These are phyloP conservation scores for Drosophila navojoa DNA, from an alignment of 1,140 invertebrate genomes.

Conservation along the genomic window DNA sequence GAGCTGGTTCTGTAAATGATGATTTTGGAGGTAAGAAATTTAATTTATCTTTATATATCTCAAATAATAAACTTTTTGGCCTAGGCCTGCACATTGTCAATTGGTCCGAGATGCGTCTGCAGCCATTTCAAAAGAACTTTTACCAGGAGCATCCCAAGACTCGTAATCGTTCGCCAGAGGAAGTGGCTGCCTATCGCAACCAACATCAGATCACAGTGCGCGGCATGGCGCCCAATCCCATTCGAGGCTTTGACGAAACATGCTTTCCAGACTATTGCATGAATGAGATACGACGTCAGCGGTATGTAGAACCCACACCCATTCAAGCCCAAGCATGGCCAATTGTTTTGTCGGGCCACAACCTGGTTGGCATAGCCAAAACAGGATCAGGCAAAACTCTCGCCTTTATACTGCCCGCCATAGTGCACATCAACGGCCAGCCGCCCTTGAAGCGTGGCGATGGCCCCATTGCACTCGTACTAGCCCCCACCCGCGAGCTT, in stretches of 20 bases:
- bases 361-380: slow-evolving; percentile 96
- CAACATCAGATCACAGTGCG: slow-evolving; percentile 92
- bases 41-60: not conserved
- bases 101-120: slow-evolving; percentile 86
- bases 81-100: slow-evolving; percentile 58
- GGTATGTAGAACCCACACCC: slow-evolving; percentile 91
- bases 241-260: slow-evolving; percentile 91
- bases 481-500: slow-evolving; percentile 96
- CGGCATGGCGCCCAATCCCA: slow-evolving; percentile 90
- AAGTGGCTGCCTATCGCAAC: slow-evolving; percentile 90
- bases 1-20: slow-evolving; percentile 25
- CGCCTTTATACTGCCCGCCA: slow-evolving; percentile 91
- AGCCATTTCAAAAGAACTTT: slow-evolving; percentile 96
- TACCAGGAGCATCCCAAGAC: slow-evolving; percentile 92
- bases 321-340: slow-evolving; percentile 96
- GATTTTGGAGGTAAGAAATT: slow-evolving; percentile 47
- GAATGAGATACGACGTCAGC: slow-evolving; percentile 86
- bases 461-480: slow-evolving; percentile 94
- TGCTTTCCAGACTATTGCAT: slow-evolving; percentile 91
- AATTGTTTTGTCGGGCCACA: slow-evolving; percentile 93
- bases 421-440: slow-evolving; percentile 96
- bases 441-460: slow-evolving; percentile 90
- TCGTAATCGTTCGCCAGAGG: slow-evolving; percentile 87
- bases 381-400: slow-evolving; percentile 95
- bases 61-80: not conserved